Base-by-base conservation (phyloP, 2,113 vertebrate species). In the Leucopternis melanops region DNA sequence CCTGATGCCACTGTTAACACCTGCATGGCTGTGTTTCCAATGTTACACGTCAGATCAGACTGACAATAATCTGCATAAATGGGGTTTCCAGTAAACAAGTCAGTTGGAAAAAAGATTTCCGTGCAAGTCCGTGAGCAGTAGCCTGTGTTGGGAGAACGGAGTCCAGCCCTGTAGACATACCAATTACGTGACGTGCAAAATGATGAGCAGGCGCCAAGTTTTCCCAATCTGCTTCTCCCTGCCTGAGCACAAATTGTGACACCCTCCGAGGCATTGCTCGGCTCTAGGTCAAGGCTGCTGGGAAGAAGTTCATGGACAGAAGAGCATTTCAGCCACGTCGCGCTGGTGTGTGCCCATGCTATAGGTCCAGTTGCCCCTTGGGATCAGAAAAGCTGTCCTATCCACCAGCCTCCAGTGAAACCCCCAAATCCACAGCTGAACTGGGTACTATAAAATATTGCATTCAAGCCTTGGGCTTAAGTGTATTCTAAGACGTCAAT, bases 131-230 rank as follows among this genome's bases (percentile, higher is more conserved):
- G 0, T 59, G 52, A 79, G 13, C 7, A 83, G 12, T 23, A 54
- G 27, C 2, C 12, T 44, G 10, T 17, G 9, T 13, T 69, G 26
- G 63, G 34, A 67, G 32, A 86, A 83, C 6, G 3, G 8, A 73
- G 4, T 50, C 6, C 32, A 25, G 38, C 10, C 45, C 38, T 12
- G 8, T 10, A 74, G n/a, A 54, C 10, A 10, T 7, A 69, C 3
- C 13, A 19, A 25, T 19, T 49, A 19, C 5, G 0, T 11, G n/a
- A 55, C 0, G 1, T 31, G 18, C 54, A 11, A 44, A 52, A 3
- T 6, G 50, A 52, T 27, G 18, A 63, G 12, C 18, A 81, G 49
- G 16, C 4, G 5, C 16, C 9, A 67, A 4, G 14, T 2, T 77
- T 75, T 69, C 29, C 47, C n/a, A 14, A 23, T 23, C 38, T 72